Conservation (phyloP, 2,888 invertebrate species). For the Mesorhabditis belari region DNA sequence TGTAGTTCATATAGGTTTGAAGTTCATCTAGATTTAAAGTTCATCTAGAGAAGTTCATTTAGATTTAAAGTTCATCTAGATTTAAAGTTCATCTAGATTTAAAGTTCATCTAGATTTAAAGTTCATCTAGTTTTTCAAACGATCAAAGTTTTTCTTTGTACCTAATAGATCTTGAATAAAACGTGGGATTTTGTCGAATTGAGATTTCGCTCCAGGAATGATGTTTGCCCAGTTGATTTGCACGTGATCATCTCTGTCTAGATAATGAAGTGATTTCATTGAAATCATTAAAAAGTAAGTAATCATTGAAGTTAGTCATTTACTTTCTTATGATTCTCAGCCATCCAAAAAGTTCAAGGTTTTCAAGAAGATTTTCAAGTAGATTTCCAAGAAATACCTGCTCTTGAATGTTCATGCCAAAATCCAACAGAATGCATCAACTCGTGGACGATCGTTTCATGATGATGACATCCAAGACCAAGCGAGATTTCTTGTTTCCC, state of each 20-base stretch:
- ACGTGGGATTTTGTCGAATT: constrained; percentile 47
- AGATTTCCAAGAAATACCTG: constrained; percentile 18
- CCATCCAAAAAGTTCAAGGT: too few relatives aligned
- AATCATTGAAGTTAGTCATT: constrained; percentile 46
- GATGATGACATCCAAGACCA: constrained; percentile 49
- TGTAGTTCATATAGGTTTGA: neutral
- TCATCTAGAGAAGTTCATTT: constrained; percentile 7
- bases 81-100: constrained; percentile 1
- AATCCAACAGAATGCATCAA: constrained; percentile 47
- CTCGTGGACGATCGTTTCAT: constrained; percentile 52
- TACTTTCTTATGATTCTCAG: constrained; percentile 52
- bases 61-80: constrained; percentile 34
- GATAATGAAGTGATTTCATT: neutral
- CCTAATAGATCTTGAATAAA: constrained; percentile 16
- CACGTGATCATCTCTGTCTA: constrained; percentile 56
- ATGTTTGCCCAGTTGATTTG: constrained; percentile 53
- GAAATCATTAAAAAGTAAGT: neutral
- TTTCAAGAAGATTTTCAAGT: too few relatives aligned
- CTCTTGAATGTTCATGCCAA: constrained; percentile 52
- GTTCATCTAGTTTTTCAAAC: neutral
- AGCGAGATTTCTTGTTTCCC: constrained; percentile 49
- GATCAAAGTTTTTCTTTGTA: neutral
- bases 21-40: neutral
- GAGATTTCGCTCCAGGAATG: constrained; percentile 51
- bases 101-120: too few relatives aligned